Conservation (phyloP, 1,140 invertebrate genomes). For the Drosophila sechellia region DNA sequence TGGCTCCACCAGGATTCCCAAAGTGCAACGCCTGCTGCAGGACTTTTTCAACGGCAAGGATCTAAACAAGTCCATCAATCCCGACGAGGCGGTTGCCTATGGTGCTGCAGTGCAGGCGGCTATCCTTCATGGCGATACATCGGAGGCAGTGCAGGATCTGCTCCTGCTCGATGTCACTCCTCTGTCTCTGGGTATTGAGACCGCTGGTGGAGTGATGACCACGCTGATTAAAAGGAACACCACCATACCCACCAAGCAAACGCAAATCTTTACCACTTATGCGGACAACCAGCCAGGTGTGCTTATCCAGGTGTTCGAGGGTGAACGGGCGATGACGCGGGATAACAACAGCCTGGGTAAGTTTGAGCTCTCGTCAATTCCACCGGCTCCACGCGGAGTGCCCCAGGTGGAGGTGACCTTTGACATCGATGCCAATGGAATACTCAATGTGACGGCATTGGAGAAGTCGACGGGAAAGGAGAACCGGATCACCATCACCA, state of each 20-base stretch:
- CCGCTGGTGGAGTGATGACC: conserved; percentile 97
- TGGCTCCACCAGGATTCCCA: conserved; percentile 98
- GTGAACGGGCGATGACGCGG: conserved; percentile 95
- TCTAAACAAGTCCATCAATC: conserved; percentile 97
- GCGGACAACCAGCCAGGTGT: conserved; percentile 98
- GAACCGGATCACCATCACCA: conserved; percentile 99
- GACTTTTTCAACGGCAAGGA: conserved; percentile 99
- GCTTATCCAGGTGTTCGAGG: conserved; percentile 94
- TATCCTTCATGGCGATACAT: conserved; percentile 97
- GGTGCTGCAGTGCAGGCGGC: conserved; percentile 96
- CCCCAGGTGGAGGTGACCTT: conserved; percentile 97
- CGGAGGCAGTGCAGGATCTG: conserved; percentile 94
- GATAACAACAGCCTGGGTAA: conserved; percentile 96
- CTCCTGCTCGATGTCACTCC: conserved; percentile 97
- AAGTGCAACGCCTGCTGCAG: conserved; percentile 96
- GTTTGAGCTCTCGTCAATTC: conserved; percentile 96
- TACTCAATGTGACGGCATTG: conserved; percentile 93
- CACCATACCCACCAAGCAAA: conserved; percentile 97
- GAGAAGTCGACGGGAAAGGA: conserved; percentile 97
- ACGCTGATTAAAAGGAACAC: conserved; percentile 97
- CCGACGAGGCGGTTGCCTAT: conserved; percentile 96
- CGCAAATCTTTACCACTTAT: conserved; percentile 98
- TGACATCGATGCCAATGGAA: conserved; percentile 95
- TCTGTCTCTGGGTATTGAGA: conserved; percentile 98
- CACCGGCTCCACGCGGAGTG: conserved; percentile 96